Percentiles rank a stretch among this genome's conserved stretches.
Conservation (phyloP, 2,797 vertebrate species). For the Glyptemys insculpta region DNA sequence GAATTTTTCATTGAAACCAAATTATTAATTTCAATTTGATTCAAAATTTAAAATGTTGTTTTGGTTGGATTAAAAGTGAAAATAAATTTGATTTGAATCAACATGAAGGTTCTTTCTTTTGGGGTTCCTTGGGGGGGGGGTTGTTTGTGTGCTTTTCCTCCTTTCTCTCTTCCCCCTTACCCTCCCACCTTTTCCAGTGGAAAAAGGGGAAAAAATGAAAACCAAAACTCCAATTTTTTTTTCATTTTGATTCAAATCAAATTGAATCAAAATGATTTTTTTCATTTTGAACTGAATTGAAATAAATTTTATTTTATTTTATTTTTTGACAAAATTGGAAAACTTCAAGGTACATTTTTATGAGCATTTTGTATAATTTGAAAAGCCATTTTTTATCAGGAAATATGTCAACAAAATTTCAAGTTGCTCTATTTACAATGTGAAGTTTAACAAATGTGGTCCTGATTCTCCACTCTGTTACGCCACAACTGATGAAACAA, state of each 20-base stretch:
- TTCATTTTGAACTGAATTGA: not conserved
- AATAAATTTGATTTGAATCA: too few species aligned
- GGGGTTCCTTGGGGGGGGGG: too few species aligned
- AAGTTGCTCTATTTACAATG: not conserved
- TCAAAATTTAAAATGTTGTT: too few species aligned
- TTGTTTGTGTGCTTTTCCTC: fast-evolving
- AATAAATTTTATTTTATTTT: not conserved
- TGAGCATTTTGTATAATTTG: not conserved
- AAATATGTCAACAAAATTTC: not conserved
- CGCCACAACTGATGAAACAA: not conserved
- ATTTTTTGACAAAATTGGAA: not conserved
- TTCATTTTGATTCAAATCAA: not conserved
- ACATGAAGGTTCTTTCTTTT: too few species aligned
- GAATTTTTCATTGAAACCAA: too few species aligned
- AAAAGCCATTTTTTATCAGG: not conserved
- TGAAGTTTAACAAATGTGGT: not conserved
- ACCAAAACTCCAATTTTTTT: too few species aligned
- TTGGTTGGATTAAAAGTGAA: too few species aligned
- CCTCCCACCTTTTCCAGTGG: not conserved
- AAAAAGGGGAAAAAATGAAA: too few species aligned
- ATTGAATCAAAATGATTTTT: not conserved
- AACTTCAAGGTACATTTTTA: not conserved
- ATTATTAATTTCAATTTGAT: too few species aligned
- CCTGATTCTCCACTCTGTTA: not conserved
- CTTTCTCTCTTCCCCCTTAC: not conserved